Evolutionary conservation across 1,140 invertebrate species (phyloP), one percentile per base, ranked within the genome.

Genomic region (Drosophila sp.): DNA sequence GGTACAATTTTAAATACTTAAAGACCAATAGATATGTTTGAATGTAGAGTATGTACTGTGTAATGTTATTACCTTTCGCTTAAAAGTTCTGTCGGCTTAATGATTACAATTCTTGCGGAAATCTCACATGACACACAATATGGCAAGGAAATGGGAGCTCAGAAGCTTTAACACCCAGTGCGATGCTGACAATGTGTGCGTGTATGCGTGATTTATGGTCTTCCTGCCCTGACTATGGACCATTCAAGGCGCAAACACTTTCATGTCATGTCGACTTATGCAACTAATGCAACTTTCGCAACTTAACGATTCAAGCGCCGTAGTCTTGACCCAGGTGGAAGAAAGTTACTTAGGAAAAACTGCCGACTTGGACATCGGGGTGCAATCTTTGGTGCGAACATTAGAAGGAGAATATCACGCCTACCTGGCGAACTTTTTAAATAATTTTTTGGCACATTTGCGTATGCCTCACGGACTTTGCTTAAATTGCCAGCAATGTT

Each of bases 271-370:
- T 51, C 74, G 66, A 64, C 64, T 72, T 79, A 72, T 87, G 82
- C 82, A 78, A 64, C 82, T 80, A 86, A 86, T 86, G 82, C 82
- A 87, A 76, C 78, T 64, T n/a, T n/a, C n/a, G n/a, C n/a, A n/a
- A n/a, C n/a, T n/a, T n/a, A n/a, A n/a, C n/a, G n/a, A n/a, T n/a
- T n/a, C n/a, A 71, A 67, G 48, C 45, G 63, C 72, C 53, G 65
- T 41, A 45, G 18, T 43, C 21, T 51, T 43, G 72, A 58, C 67
- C 21, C 21, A 21, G 21, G 21, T 21, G 21, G 21, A 21, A 51
- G n/a, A 81, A 82, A 78, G 78, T 86, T 87, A 86, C 87, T 86
- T 86, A 86, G 71, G 79, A 46, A 1, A 21, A 21, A 21, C 66
- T 81, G 76, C 29, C 27, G 48, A 13, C 14, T 25, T 21, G 4